Conservation (phyloP, 2,113 vertebrate species). For the Indicator indicator region DNA sequence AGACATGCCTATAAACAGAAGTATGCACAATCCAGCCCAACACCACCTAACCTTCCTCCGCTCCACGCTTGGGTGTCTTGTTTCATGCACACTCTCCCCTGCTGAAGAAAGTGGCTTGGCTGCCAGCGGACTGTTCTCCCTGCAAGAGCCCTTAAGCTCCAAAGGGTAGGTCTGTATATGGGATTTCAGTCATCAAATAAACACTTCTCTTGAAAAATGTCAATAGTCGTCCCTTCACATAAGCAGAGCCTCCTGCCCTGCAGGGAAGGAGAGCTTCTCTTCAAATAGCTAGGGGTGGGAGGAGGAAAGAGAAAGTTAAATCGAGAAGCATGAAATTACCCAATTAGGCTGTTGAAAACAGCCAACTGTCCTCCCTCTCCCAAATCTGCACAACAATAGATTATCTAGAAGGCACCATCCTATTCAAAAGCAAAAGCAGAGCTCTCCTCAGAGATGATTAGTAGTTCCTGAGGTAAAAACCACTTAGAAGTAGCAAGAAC, state of each 20-base stretch:
- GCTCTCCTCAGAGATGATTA: neutral
- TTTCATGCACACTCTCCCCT: neutral
- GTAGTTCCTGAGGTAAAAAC: neutral
- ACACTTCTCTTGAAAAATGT: conserved; percentile 23
- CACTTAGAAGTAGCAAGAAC: neutral
- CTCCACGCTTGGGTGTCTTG: neutral
- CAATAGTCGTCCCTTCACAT: conserved; percentile 30
- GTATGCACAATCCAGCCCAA: conserved; percentile 44
- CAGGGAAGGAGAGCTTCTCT: neutral
- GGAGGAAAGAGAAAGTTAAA: neutral
- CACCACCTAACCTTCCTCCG: neutral
- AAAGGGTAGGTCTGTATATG: conserved; percentile 10
- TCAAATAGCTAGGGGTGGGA: neutral
- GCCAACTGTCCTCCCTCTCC: neutral
- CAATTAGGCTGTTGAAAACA: neutral
- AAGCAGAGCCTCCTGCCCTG: conserved; percentile 8
- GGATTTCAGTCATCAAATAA: conserved; percentile 53
- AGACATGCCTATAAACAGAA: conserved; percentile 47
- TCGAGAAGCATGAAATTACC: neutral
- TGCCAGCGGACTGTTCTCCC: neutral
- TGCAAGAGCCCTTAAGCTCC: conserved; percentile 15
- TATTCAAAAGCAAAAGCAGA: neutral
- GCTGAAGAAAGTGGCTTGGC: neutral
- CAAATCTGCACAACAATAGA: neutral
- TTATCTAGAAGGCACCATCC: neutral